phyloP scores from a whole-genome alignment of 2,113 vertebrate genomes.

The Ovis aries region ARS-UI_Ramb_v3.0 NC_056060.1:79937501-79938000 shows the following conservation, averaged over 20 bases:
- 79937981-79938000: background rate
- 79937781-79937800: background rate
- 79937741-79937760: background rate
- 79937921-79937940: background rate
- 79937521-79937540: background rate
- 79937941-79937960: background rate
- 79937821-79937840: background rate
- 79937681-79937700: background rate
- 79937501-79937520: background rate
- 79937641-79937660: background rate
- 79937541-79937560: background rate
- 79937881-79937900: background rate
- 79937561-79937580: background rate
- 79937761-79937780: conserved; percentile 8
- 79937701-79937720: background rate
- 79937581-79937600: background rate
- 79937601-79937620: background rate
- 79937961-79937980: background rate
- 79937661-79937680: background rate
- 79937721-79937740: background rate
- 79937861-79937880: background rate
- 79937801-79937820: background rate
- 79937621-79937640: background rate
- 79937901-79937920: conserved; percentile 21
- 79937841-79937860: background rate